These are phyloP conservation scores for Lepidothrix coronata DNA, from an alignment of 2,113 vertebrate species.

Conservation along the genomic window DNA sequence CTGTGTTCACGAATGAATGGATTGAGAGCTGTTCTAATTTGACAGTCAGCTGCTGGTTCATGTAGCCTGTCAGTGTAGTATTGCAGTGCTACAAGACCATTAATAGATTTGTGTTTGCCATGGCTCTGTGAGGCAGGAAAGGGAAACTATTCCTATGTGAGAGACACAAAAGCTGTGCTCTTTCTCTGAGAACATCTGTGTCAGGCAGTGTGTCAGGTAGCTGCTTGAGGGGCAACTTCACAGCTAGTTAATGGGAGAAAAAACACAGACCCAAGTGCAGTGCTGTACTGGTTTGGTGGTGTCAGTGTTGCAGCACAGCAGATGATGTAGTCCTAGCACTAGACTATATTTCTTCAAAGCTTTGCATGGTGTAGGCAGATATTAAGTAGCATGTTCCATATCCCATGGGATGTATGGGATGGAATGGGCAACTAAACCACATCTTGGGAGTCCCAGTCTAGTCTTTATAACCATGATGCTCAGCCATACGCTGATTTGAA, in stretches of 20 bases:
- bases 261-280: neutral
- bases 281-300: neutral
- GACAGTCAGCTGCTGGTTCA: neutral
- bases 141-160: neutral
- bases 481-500: neutral
- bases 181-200: neutral
- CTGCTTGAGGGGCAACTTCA: neutral
- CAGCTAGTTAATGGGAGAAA: neutral
- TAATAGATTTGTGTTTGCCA: neutral
- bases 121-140: neutral
- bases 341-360: neutral
- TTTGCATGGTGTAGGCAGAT: neutral
- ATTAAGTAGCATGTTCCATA: rapidly evolving
- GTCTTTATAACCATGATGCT: neutral
- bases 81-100: neutral
- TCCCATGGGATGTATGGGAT: neutral
- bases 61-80: neutral
- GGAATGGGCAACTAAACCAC: neutral
- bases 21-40: neutral
- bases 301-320: neutral
- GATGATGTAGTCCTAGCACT: neutral
- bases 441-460: neutral
- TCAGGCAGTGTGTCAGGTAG: neutral
- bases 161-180: neutral
- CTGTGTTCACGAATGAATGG: neutral